Base-by-base conservation (phyloP, 2,888 invertebrate species). In the Hybos culiciformis region DNA sequence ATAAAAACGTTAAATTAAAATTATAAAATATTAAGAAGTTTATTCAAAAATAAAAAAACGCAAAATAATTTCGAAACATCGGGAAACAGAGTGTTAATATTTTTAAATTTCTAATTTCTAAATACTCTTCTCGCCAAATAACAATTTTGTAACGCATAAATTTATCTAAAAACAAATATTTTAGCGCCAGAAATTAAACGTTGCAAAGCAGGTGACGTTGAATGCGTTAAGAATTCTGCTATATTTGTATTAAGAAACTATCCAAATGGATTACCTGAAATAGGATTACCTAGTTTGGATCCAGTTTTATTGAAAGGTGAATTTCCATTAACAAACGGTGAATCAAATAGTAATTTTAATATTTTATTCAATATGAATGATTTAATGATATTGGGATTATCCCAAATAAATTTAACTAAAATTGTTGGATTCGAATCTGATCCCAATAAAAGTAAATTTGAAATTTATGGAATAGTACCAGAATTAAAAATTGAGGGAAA, bases 211-310 rank as follows among this genome's bases (percentile, higher is more conserved):
- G 56, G 46, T 5, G 56, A 61, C 43, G 47, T 44, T 1, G 39
- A 39, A 3, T 62, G 61, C 43, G 50, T 59, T 36, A 48, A 48
- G 2, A 51, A 49, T 14, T 45, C 49, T 0, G 52, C 54, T 1
- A 54, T 50, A 15, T 42, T 50, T 1, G 49, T 61, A 11, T 21
- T 59, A 2, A 46, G 45, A 8, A 41, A 24, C 9, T 53, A 56
- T 51, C 55, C 58, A 4, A 50, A 56, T 17, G 60, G 60, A 3
- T 51, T 53, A 15, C 33, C 50, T 2, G 48, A 47, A n/a, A 50
- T 58, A 9, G 55, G 54, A 4, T 34, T 60, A 24, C 46, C 47
- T 3, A 46, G 50, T 1, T 11, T 59, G 4, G 53, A 55, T 17
- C 49, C 51, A 3, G 24, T 58, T 5, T 31, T 42, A 20, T 38